phyloP scores from a whole-genome alignment of 2,797 vertebrate genomes.

The Ammospiza maritima region DNA sequence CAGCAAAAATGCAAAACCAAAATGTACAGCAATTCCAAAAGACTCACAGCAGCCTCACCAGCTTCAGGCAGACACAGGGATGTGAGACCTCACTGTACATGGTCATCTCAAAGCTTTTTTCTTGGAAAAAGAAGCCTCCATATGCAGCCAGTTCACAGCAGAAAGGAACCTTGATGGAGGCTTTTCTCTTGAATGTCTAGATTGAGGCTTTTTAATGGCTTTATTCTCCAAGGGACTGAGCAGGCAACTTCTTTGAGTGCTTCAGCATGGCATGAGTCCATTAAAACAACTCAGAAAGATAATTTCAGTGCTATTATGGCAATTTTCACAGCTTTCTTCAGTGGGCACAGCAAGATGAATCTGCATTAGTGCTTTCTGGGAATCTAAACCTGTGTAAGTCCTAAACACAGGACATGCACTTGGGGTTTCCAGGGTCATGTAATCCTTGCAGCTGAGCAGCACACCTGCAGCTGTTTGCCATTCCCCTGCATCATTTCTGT shows the following conservation, averaged over 20 bases:
- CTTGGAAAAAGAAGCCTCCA: not conserved
- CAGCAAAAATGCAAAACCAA: not conserved
- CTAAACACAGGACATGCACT: not conserved
- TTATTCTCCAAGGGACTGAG: conserved; percentile 30
- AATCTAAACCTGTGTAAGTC: not conserved
- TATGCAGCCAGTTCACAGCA: not conserved
- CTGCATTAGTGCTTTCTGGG: conserved; percentile 29
- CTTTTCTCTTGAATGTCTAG: not conserved
- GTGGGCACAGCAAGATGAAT: conserved; percentile 1
- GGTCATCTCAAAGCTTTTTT: not conserved
- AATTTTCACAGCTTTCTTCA: conserved; percentile 43
- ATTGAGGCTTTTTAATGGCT: conserved; percentile 8
- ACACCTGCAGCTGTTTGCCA: not conserved
- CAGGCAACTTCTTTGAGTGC: conserved; percentile 30
- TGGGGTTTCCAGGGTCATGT: not conserved
- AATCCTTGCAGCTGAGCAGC: not conserved
- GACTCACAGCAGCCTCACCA: not conserved
- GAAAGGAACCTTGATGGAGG: not conserved
- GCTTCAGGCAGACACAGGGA: not conserved
- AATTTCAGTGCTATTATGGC: conserved; percentile 26
- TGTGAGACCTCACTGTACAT: not conserved
- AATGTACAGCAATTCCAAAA: not conserved
- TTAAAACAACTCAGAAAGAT: conserved; percentile 16
- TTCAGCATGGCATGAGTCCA: not conserved
- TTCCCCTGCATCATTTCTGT: not conserved